Base-by-base conservation (phyloP, 2,113 vertebrate species). In the Aix galericulata region DNA sequence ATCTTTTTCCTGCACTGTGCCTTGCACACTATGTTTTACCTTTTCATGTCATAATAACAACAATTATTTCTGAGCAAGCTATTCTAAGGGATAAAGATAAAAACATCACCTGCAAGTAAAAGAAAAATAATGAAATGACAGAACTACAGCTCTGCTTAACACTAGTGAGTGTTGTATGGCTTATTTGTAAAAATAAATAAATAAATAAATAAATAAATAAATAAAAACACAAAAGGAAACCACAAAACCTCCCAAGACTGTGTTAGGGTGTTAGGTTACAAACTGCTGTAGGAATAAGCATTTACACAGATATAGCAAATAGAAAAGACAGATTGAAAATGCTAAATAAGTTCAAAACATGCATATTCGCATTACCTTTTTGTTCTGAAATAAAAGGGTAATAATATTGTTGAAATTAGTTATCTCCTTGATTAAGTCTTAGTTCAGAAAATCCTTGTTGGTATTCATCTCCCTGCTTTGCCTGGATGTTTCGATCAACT, bases 291-390 rank as follows among this genome's bases (percentile, higher is more conserved):
- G 42, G 52, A 72, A 40, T 56, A 82, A 89, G 53, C 46, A 79
- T 78, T 52, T 69, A 62, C 42, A 27, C 23, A 92, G 52, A 80
- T 72, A 89, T 72, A 63, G 50, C 68, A 62, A 71, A 69, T 40
- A 34, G 46, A 48, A 48, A 22, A 48, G 78, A 48, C 40, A 73
- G 67, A 76, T n/a, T 72, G 38, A 80, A 76, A 64, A 53, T 69
- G 81, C 60, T 50, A 69, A 90, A 34, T 62, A 93, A 92, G 68
- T 79, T 62, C 38, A 95, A 97, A 98, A 82, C 95, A 97, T 97
- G 95, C 96, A 86, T 22, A 75, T 86, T 74, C 93, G 71, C 64
- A 68, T 98, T 98, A 98, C 98, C 98, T 98, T 97, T 71, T 82
- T 79, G 86, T 92, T 97, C 83, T 89, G 96, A 87, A 80, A 91